Percentiles rank a stretch among this genome's conserved stretches.
Conservation (phyloP, 2,797 vertebrate species). For the Oreochromis mossambicus region DNA sequence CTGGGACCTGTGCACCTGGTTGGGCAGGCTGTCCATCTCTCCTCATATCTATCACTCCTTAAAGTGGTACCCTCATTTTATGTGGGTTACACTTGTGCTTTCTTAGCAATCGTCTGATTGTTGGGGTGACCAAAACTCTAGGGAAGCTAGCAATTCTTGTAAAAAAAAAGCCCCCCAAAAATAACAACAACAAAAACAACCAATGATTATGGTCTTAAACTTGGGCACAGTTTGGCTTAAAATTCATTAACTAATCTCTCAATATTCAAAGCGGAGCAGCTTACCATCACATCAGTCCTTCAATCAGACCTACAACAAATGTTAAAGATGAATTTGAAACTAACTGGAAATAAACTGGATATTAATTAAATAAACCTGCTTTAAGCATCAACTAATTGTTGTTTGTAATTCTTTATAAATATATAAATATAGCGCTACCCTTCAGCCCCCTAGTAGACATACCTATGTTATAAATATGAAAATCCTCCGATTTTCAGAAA, state of each 20-base stretch:
- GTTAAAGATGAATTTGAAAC: neutral
- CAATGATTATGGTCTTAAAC: neutral
- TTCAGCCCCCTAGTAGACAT: neutral
- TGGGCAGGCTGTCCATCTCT: too few relatives aligned
- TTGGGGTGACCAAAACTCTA: neutral
- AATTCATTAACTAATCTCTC: neutral
- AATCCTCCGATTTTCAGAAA: neutral
- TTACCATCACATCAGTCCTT: neutral
- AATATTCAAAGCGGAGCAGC: neutral
- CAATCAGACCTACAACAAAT: neutral
- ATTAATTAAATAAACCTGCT: neutral
- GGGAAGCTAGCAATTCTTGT: neutral
- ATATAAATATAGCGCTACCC: neutral
- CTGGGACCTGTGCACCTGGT: too few relatives aligned
- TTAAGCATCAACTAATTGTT: neutral
- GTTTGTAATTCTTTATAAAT: neutral
- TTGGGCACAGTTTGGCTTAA: neutral
- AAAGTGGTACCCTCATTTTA: too few relatives aligned
- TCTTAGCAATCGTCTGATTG: neutral
- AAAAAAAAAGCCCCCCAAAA: neutral
- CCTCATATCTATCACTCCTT: too few relatives aligned
- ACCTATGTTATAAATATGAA: neutral
- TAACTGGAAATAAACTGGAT: neutral
- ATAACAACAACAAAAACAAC: neutral
- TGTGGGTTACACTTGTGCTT: too few relatives aligned